A percentile compares a stretch with the other conserved stretches of the same genome.
phyloP scores from a whole-genome alignment of 1,140 invertebrate genomes.

The Drosophila pectinifera region DNA sequence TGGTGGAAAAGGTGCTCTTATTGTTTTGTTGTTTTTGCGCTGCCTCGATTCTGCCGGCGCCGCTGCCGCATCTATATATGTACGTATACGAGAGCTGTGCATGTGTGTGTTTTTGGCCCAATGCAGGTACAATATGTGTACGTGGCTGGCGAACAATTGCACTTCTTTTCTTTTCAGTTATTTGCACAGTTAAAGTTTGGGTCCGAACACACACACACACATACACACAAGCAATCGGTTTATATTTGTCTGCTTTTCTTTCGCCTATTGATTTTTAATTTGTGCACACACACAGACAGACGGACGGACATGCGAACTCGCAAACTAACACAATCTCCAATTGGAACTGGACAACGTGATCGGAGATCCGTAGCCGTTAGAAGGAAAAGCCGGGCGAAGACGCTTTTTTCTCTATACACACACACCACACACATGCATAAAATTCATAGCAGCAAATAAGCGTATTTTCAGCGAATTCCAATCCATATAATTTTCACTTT shows the following conservation, averaged over 20 bases:
- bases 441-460: conserved; percentile 39
- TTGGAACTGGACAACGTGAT: conserved; percentile 32
- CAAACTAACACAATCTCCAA: conserved; percentile 35
- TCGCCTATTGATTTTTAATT: conserved; percentile 42
- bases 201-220: background rate
- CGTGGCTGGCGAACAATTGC: conserved; percentile 40
- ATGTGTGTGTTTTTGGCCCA: conserved; percentile 9
- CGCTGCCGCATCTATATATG: conserved; percentile 10
- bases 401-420: conserved; percentile 14
- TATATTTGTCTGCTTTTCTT: conserved; percentile 14
- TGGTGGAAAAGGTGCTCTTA: conserved; percentile 38
- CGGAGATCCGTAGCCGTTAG: conserved; percentile 37
- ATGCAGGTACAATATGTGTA: conserved; percentile 45
- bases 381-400: conserved; percentile 32
- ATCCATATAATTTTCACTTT: conserved; percentile 25
- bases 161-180: conserved; percentile 36
- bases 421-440: conserved; percentile 15
- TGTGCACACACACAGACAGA: conserved; percentile 4
- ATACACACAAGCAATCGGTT: conserved; percentile 3
- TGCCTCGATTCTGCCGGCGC: conserved; percentile 32
- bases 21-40: conserved; percentile 27
- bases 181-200: conserved; percentile 32
- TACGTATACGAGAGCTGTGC: background rate
- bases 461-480: conserved; percentile 35
- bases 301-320: conserved; percentile 1